Conservation (phyloP, 2,888 invertebrate genomes). For the Ophion costatus region DNA sequence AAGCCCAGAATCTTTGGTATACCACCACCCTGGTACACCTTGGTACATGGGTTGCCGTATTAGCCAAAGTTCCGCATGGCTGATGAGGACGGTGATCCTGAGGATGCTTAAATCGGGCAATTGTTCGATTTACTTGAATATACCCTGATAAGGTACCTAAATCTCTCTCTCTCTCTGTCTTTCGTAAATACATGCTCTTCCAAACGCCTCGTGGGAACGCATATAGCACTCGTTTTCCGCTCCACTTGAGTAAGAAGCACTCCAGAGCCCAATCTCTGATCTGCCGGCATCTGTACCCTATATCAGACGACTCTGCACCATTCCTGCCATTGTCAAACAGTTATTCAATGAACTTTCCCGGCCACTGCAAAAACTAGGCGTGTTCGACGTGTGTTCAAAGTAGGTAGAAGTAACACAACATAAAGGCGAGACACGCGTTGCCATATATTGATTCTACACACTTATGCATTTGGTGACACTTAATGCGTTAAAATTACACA, state of each 20-base stretch:
- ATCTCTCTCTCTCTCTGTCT: not conserved
- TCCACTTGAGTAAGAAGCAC: slow-evolving; percentile 53
- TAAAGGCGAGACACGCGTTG: too few species aligned
- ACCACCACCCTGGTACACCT: slow-evolving; percentile 17
- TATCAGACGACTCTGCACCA: not conserved
- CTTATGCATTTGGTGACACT: too few species aligned
- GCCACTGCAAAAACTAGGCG: too few species aligned
- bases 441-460: too few species aligned
- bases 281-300: slow-evolving; percentile 7
- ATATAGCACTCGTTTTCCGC: slow-evolving; percentile 15
- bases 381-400: too few species aligned
- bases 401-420: too few species aligned
- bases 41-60: slow-evolving; percentile 37
- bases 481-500: too few species aligned
- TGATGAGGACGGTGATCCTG: slow-evolving; percentile 40
- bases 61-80: slow-evolving; percentile 12
- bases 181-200: not conserved
- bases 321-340: slow-evolving; percentile 28
- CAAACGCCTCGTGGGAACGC: slow-evolving; percentile 47
- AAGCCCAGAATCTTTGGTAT: slow-evolving; percentile 7
- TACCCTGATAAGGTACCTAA: slow-evolving; percentile 37
- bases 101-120: slow-evolving; percentile 54
- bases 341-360: slow-evolving; percentile 1
- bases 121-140: slow-evolving; percentile 59
- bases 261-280: slow-evolving; percentile 50